Base-by-base conservation (phyloP, 2,797 vertebrate species). In the Syndactyla subalaris region DNA sequence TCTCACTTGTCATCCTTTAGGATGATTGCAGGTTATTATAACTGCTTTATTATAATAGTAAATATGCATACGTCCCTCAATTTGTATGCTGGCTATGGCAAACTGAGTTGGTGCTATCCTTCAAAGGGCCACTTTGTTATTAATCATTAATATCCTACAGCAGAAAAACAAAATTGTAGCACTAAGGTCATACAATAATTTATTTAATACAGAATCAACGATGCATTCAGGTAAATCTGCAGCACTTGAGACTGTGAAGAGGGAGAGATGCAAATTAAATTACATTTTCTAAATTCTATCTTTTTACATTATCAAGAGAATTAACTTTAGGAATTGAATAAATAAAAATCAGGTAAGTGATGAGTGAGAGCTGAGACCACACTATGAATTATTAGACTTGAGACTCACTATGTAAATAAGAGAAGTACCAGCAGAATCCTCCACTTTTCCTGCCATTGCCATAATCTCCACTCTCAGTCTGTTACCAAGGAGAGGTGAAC, bases 401-500 rank as follows among this genome's bases (percentile, higher is more conserved):
- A 86, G 32, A 76, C 36, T 78, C 13, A 1, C 46, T 78, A 34
- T 72, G 66, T 43, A 92, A 88, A 92, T 62, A 78, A 62, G 13
- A 92, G 51, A 86, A 92, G 88, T 86, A 81, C 30, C 51, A 36
- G 14, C 26, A 58, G 58, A 76, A 88, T 88, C 66, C 32, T 84
- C 36, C 76, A 55, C 61, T 90, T 86, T 65, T 68, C 43, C 43
- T 62, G 73, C 75, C 9, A 1, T 88, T 74, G 52, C 34, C 46
- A n/a, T 77, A 67, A 92, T 90, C 88, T 78, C n/a, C 67, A 7
- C 45, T 58, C 72, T 93, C 54, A 65, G 41, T 21, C 36, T 79
- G n/a, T 77, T 71, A 46, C 29, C 43, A 52, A 43, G 39, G 68
- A 91, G 65, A 77, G 30, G 32, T 26, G 22, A 80, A 54, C 22